phyloP scores from a whole-genome alignment of 2,797 vertebrate genomes.

The Malurus leucopterus region DNA sequence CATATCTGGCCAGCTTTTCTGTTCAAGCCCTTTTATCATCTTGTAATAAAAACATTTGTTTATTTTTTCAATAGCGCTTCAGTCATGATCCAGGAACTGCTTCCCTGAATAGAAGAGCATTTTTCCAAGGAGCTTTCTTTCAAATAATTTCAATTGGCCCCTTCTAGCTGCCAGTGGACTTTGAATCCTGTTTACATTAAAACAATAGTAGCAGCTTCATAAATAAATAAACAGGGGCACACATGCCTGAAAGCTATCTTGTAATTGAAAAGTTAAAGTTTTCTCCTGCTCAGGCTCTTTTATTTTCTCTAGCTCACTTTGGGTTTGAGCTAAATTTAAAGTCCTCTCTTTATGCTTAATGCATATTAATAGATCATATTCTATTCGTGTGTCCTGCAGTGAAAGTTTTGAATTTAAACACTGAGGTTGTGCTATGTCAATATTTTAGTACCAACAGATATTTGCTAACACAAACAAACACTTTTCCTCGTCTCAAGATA shows the following conservation, averaged over 20 bases:
- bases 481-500: not conserved
- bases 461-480: constrained; percentile 39
- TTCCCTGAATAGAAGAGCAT: constrained; percentile 66
- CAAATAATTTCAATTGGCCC: constrained; percentile 56
- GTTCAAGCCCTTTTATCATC: constrained; percentile 71
- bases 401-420: constrained; percentile 34
- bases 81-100: constrained; percentile 66
- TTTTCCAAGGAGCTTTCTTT: constrained; percentile 72
- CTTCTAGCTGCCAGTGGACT: constrained; percentile 70
- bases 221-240: constrained; percentile 70
- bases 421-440: constrained; percentile 31
- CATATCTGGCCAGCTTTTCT: constrained; percentile 72
- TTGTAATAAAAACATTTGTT: constrained; percentile 80
- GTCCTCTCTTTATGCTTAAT: constrained; percentile 33
- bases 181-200: constrained; percentile 72
- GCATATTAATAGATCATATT: not conserved
- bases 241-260: constrained; percentile 32
- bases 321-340: constrained; percentile 9
- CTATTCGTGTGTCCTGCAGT: not conserved
- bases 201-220: constrained; percentile 72
- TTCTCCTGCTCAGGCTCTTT: constrained; percentile 21
- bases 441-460: constrained; percentile 3
- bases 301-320: constrained; percentile 15
- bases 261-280: constrained; percentile 40
- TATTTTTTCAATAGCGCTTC: constrained; percentile 72